Conservation (phyloP, 2,797 vertebrate genomes). For the Notolabrus celidotus region DNA sequence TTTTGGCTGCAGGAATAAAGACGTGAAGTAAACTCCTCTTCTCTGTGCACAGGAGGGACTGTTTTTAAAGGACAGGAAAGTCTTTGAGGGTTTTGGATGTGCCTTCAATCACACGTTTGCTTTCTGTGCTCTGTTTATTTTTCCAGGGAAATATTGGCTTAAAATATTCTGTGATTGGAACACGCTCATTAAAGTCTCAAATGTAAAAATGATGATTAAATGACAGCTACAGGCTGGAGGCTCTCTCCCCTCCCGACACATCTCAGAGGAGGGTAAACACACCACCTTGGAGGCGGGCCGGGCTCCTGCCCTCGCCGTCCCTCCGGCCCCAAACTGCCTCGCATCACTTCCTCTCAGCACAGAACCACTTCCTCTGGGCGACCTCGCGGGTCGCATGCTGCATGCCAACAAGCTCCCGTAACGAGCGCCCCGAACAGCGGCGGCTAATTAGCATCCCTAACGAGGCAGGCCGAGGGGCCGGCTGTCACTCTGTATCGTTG, state of each 20-base stretch:
- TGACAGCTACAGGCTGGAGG: slow-evolving; percentile 20
- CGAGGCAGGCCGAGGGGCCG: slow-evolving; percentile 26
- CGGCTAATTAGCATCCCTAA: slow-evolving; percentile 49
- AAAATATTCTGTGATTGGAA: slow-evolving; percentile 9
- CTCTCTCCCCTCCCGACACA: not conserved
- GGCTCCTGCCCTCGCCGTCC: slow-evolving; percentile 22
- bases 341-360: slow-evolving; percentile 30
- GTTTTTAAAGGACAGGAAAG: not conserved
- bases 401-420: slow-evolving; percentile 20
- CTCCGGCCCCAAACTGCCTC: too few species aligned
- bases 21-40: not conserved
- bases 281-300: slow-evolving; percentile 2
- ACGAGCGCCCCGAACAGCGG: slow-evolving; percentile 19
- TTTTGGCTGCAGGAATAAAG: slow-evolving; percentile 7
- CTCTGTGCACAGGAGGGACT: not conserved
- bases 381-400: slow-evolving; percentile 50
- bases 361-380: slow-evolving; percentile 15
- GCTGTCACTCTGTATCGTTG: slow-evolving; percentile 11
- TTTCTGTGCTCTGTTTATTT: slow-evolving; percentile 28
- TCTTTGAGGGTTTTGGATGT: slow-evolving; percentile 40
- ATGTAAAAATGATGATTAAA: slow-evolving; percentile 15
- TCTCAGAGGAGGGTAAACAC: not conserved
- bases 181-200: not conserved
- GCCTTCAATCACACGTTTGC: slow-evolving; percentile 33
- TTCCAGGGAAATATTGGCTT: slow-evolving; percentile 10